These are phyloP conservation scores for Gobio occitaniae DNA, from an alignment of 2,797 vertebrate species.

Conservation along the genomic window DNA sequence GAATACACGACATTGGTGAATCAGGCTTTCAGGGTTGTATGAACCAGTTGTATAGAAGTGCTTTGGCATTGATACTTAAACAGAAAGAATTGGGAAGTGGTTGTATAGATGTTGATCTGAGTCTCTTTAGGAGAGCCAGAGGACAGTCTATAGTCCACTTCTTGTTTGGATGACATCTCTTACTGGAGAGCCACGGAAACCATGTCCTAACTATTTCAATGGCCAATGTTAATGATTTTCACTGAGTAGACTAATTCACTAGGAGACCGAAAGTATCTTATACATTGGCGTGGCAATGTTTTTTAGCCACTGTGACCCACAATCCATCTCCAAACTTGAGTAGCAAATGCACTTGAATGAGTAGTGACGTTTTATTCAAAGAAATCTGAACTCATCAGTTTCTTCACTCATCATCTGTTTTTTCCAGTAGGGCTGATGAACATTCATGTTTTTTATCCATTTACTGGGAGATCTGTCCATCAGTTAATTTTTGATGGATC, in stretches of 20 bases:
- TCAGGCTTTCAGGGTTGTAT: not conserved
- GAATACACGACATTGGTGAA: not conserved
- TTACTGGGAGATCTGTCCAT: not conserved
- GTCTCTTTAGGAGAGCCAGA: not conserved
- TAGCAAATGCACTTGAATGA: not conserved
- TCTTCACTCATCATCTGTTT: not conserved
- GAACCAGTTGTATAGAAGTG: not conserved
- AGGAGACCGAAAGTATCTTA: not conserved
- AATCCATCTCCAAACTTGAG: not conserved
- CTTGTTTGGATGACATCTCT: not conserved
- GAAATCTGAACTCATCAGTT: not conserved
- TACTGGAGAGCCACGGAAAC: not conserved
- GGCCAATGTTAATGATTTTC: not conserved
- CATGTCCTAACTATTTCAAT: not conserved
- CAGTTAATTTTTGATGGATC: not conserved
- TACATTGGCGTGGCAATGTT: not conserved
- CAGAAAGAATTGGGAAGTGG: not conserved
- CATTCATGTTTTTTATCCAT: not conserved
- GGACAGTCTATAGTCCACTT: not conserved
- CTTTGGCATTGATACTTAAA: not conserved
- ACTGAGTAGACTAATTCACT: not conserved
- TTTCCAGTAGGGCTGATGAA: not conserved
- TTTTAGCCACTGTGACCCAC: not conserved
- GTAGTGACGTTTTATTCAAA: not conserved
- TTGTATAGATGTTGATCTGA: not conserved